A percentile compares a stretch with the other conserved stretches of the same genome.
Conservation (phyloP, 2,888 invertebrate species). For the Gymnosoma rotundatum region DNA sequence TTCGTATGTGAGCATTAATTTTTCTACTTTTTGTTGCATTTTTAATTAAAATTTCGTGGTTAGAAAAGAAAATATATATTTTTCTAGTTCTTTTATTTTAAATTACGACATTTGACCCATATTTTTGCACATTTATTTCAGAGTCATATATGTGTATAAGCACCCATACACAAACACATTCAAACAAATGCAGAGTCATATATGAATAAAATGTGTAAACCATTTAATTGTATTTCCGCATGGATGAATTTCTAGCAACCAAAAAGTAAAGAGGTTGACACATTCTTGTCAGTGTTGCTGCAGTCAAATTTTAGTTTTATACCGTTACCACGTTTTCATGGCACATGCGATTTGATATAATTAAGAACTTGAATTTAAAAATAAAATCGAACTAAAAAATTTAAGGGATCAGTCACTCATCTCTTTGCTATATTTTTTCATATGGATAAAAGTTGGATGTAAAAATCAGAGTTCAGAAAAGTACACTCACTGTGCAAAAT, state of each 20-base stretch:
- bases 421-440: no score
- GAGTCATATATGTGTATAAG: not conserved
- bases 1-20: slow-evolving; percentile 28
- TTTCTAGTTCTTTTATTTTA: slow-evolving; percentile 22
- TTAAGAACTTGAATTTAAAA: no score
- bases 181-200: slow-evolving; percentile 3
- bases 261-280: not conserved
- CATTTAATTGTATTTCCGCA: slow-evolving; percentile 50
- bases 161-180: not conserved
- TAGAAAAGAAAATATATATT: slow-evolving; percentile 35
- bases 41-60: slow-evolving; percentile 57
- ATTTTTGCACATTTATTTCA: slow-evolving; percentile 7
- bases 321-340: no score
- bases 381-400: no score
- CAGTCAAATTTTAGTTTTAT: no score
- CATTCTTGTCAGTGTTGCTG: slow-evolving; percentile 4
- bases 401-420: no score
- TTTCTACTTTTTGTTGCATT: slow-evolving; percentile 26
- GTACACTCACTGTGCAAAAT: no score
- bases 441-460: no score
- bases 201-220: slow-evolving; percentile 33
- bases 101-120: slow-evolving; percentile 54
- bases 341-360: no score
- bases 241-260: slow-evolving; percentile 27
- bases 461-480: no score